phyloP scores from a whole-genome alignment of 2,113 vertebrate genomes.

The Pundamilia nyererei region DNA sequence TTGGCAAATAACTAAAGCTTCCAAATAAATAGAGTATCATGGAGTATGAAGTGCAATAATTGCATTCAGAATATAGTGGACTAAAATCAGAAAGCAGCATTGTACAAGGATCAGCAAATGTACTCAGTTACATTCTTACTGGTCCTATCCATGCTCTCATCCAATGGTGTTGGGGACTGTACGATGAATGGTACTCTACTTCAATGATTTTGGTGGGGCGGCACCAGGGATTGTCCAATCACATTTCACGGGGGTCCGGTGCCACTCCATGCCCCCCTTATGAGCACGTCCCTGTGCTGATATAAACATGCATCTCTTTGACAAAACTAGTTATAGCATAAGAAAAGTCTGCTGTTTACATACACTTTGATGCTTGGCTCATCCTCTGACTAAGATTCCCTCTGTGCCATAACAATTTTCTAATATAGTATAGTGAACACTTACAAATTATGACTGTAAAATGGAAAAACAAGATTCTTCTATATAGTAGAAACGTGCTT shows the following conservation, averaged over 20 bases:
- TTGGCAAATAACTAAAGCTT: not conserved
- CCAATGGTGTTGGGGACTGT: fast-evolving
- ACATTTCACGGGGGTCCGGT: not conserved
- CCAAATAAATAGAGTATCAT: not conserved
- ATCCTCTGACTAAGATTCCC: not conserved
- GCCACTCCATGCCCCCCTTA: not conserved
- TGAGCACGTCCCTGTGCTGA: fast-evolving
- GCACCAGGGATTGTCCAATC: not conserved
- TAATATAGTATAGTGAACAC: not conserved
- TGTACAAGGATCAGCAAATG: not conserved
- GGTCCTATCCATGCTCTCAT: not conserved
- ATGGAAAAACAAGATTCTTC: not conserved
- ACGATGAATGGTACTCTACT: not conserved
- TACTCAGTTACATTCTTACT: not conserved
- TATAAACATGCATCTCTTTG: fast-evolving
- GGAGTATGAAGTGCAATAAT: not conserved
- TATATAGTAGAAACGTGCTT: not conserved
- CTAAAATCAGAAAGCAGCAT: not conserved
- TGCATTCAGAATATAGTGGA: not conserved
- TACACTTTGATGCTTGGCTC: not conserved
- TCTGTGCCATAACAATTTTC: not conserved
- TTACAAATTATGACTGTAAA: not conserved
- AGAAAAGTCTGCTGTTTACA: not conserved
- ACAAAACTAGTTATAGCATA: not conserved
- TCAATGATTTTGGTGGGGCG: not conserved